Evolutionary conservation across 2,113 vertebrate species (phyloP).

Genomic region (Notarius quadriscutis): DNA sequence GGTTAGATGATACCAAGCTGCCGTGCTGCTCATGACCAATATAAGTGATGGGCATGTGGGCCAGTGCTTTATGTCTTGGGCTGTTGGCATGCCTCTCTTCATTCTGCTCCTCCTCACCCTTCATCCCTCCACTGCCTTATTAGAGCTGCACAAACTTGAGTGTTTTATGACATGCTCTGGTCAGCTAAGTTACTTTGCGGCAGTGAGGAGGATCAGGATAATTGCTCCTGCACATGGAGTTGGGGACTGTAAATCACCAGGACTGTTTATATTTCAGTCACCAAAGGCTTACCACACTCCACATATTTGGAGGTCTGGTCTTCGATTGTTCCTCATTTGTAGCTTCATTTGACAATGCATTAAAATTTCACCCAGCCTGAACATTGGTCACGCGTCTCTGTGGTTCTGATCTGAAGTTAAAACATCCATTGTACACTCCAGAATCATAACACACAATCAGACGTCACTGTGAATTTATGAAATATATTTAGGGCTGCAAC

Average conservation of each 20-base stretch:
- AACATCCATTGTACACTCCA: not conserved
- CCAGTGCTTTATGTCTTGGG: constrained; percentile 44
- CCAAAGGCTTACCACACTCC: not conserved
- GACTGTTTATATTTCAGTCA: not conserved
- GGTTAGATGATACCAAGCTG: too few relatives aligned
- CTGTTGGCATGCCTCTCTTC: constrained; percentile 21
- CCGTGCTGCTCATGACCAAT: constrained; percentile 48
- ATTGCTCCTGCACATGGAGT: constrained; percentile 7
- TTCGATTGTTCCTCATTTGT: not conserved
- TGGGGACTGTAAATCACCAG: constrained; percentile 24
- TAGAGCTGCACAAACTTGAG: not conserved
- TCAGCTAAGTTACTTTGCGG: not conserved
- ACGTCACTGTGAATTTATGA: not conserved
- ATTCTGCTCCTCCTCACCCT: not conserved
- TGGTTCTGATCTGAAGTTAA: not conserved
- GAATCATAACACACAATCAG: not conserved
- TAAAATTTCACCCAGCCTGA: not conserved
- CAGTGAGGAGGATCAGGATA: not conserved
- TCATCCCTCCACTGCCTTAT: not conserved
- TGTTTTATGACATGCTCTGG: constrained; percentile 38
- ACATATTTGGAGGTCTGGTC: not conserved
- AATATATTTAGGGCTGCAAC: not conserved
- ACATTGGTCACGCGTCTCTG: not conserved
- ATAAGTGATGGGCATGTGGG: constrained; percentile 63
- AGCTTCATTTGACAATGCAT: not conserved